phyloP scores from a whole-genome alignment of 2,797 vertebrate species.

The Muraenolepis orangiensis region DNA sequence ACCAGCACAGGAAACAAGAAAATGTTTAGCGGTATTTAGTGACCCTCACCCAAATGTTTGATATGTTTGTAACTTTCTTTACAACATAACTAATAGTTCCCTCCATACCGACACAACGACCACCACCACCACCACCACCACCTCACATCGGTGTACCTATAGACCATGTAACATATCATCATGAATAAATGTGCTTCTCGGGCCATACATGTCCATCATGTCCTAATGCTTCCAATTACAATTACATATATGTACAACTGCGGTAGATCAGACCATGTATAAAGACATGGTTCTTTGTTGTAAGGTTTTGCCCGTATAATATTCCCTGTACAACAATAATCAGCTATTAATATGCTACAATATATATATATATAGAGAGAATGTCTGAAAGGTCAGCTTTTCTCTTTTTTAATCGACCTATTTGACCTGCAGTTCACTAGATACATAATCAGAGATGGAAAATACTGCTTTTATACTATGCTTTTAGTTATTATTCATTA shows the following conservation, averaged over 20 bases:
- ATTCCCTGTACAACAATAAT: not conserved
- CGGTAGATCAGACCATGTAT: not conserved
- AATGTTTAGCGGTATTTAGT: too few species aligned
- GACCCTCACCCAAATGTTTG: too few species aligned
- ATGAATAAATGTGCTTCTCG: not conserved
- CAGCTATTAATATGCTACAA: not conserved
- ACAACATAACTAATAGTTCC: too few species aligned
- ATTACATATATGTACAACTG: not conserved
- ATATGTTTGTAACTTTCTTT: too few species aligned
- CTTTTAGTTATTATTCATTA: not conserved
- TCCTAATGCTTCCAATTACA: slow-evolving; percentile 10
- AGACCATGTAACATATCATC: slow-evolving; percentile 6
- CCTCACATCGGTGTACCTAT: not conserved
- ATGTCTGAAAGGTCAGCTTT: not conserved
- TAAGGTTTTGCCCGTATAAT: not conserved
- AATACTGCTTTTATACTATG: not conserved
- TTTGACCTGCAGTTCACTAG: not conserved
- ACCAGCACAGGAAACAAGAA: too few species aligned
- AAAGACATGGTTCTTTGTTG: not conserved
- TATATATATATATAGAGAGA: too few species aligned
- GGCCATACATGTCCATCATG: not conserved
- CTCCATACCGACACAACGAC: not conserved
- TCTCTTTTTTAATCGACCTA: not conserved
- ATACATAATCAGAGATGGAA: not conserved
- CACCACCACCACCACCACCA: not conserved